Evolutionary conservation across 2,113 vertebrate species (phyloP).

Genomic region (Meleagris gallopavo): DNA sequence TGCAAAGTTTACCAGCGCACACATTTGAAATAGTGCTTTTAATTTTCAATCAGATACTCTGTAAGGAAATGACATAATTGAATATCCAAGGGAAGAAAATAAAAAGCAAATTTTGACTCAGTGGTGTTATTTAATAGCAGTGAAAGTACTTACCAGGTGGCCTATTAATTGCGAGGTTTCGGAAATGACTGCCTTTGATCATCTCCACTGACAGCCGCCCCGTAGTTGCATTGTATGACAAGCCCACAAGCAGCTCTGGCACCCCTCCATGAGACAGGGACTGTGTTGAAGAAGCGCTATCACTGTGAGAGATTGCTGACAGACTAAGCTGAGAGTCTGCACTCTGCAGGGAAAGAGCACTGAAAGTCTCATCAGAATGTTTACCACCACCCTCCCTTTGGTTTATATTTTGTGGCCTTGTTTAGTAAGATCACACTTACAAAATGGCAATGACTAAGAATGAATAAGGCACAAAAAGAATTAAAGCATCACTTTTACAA

Average conservation of each 20-base stretch:
- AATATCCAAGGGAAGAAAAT: background rate
- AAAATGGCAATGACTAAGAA: constrained; percentile 65
- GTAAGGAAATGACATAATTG: background rate
- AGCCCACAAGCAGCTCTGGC: constrained; percentile 93
- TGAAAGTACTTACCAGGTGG: constrained; percentile 87
- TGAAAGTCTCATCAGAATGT: constrained; percentile 67
- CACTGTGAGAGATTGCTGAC: constrained; percentile 88
- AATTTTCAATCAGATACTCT: constrained; percentile 10
- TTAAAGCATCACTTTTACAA: constrained; percentile 12
- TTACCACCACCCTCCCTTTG: background rate
- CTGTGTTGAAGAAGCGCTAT: constrained; percentile 90
- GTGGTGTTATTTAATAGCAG: background rate
- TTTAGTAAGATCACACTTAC: constrained; percentile 49
- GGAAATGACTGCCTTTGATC: constrained; percentile 98
- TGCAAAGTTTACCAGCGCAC: background rate
- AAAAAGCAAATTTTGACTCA: constrained; percentile 18
- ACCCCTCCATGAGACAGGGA: constrained; percentile 92
- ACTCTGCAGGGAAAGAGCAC: constrained; percentile 81
- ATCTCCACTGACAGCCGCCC: constrained; percentile 96
- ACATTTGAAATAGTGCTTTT: background rate
- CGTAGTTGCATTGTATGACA: constrained; percentile 93
- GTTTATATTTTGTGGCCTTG: constrained; percentile 45
- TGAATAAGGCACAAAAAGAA: constrained; percentile 37
- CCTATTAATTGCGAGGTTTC: constrained; percentile 90
- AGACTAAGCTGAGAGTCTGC: constrained; percentile 89